These are phyloP conservation scores for Nipponia nippon DNA, from an alignment of 2,113 vertebrate species.

Conservation along the genomic window DNA sequence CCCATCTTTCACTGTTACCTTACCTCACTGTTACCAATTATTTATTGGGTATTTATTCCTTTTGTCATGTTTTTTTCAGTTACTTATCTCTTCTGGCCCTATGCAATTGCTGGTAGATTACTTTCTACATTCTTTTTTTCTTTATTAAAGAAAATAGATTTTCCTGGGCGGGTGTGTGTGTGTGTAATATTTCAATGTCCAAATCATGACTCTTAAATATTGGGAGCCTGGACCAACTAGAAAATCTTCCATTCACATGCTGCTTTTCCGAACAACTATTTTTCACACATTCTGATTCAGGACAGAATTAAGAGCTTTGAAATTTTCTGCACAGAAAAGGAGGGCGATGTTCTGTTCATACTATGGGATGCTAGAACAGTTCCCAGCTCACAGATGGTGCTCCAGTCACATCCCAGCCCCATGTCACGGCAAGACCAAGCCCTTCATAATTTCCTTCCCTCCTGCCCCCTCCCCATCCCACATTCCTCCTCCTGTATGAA, in stretches of 20 bases:
- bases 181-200: neutral
- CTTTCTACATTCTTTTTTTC: neutral
- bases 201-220: neutral
- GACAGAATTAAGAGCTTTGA: neutral
- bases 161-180: neutral
- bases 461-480: neutral
- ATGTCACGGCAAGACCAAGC: neutral
- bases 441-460: neutral
- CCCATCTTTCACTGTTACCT: neutral
- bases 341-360: rapidly evolving
- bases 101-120: neutral
- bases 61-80: neutral
- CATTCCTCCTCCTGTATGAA: neutral
- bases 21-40: neutral
- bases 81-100: neutral
- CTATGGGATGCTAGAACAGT: neutral
- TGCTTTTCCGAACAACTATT: neutral
- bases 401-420: neutral
- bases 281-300: neutral
- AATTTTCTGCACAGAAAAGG: neutral
- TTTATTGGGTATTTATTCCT: neutral
- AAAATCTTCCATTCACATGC: neutral
- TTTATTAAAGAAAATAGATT: neutral
- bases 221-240: neutral
- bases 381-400: neutral